Conservation (phyloP, 2,797 vertebrate species). For the Allobates femoralis region DNA sequence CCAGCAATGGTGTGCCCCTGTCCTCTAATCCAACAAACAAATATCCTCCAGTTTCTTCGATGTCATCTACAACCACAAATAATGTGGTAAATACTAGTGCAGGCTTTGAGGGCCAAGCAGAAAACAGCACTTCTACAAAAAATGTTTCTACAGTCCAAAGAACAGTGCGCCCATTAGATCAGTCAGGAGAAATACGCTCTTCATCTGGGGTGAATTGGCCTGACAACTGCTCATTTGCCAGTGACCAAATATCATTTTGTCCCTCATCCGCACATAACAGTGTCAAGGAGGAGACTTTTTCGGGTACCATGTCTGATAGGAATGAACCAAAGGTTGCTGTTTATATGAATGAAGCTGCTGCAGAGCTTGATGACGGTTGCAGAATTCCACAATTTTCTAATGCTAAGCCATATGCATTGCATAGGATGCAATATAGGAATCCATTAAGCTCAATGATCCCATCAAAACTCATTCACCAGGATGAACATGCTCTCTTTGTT, state of each 20-base stretch:
- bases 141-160: conserved; percentile 83
- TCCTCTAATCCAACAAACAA: conserved; percentile 77
- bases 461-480: conserved; percentile 83
- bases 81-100: conserved; percentile 75
- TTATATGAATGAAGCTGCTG: conserved; percentile 79
- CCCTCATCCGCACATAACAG: conserved; percentile 72
- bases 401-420: conserved; percentile 88
- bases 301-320: conserved; percentile 74
- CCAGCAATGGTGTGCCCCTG: conserved; percentile 76
- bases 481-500: conserved; percentile 90
- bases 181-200: conserved; percentile 68
- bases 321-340: conserved; percentile 78
- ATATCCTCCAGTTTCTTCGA: conserved; percentile 75
- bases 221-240: conserved; percentile 75
- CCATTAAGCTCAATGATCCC: conserved; percentile 90
- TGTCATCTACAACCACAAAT: conserved; percentile 80
- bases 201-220: conserved; percentile 68
- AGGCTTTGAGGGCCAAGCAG: conserved; percentile 73
- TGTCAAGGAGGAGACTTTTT: conserved; percentile 75
- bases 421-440: conserved; percentile 92
- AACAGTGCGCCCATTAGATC: conserved; percentile 78
- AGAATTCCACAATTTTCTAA: conserved; percentile 92
- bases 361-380: conserved; percentile 86
- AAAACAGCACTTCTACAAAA: conserved; percentile 80
- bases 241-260: conserved; percentile 74